Evolutionary conservation across 1,140 invertebrate genomes (phyloP), one percentile per base, ranked within the genome.

Genomic region (Diorhabda carinulata): DNA sequence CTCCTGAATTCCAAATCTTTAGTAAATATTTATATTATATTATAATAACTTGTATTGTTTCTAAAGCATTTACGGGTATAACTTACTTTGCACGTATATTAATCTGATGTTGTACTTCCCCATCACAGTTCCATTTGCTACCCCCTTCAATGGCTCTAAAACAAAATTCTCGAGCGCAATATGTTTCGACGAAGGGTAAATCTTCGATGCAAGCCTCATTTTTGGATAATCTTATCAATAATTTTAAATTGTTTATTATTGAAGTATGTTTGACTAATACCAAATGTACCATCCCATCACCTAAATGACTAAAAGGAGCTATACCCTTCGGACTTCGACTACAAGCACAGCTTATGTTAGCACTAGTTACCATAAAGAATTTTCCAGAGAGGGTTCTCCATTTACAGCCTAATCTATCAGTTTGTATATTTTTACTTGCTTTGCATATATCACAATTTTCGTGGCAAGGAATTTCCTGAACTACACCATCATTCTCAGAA

Each of bases 81-180:
- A 72, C 65, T 81, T 78, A 91, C 91, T 87, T 91, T 73, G 92
- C 88, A 74, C 87, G 86, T 57, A 93, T 84, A 74, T 88, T 85
- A 64, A 89, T 83, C 72, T 89, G 87, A 45, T 85, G 82, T 59
- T 94, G 82, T 25, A 94, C 82, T 80, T 95, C 93, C 6, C 93
- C 93, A 81, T 95, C 93, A 83, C 92, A 94, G 77, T 95, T 94
- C 92, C 93, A 95, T 40, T 90, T 86, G 74, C 89, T 90, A 66
- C 83, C 70, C 56, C 74, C 79, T 47, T 81, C 78, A 68, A 75
- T 74, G 68, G 89, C 86, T 57, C 87, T 87, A 75, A 93, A 92
- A 73, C 83, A 86, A 75, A 93, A 92, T 81, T 92, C 89, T 70
- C 87, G 86, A 3, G 90, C 91, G 71, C 90, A 85, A 80, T 90